These are phyloP conservation scores for Festucalex cinctus DNA, from an alignment of 2,113 vertebrate species.

Conservation along the genomic window DNA sequence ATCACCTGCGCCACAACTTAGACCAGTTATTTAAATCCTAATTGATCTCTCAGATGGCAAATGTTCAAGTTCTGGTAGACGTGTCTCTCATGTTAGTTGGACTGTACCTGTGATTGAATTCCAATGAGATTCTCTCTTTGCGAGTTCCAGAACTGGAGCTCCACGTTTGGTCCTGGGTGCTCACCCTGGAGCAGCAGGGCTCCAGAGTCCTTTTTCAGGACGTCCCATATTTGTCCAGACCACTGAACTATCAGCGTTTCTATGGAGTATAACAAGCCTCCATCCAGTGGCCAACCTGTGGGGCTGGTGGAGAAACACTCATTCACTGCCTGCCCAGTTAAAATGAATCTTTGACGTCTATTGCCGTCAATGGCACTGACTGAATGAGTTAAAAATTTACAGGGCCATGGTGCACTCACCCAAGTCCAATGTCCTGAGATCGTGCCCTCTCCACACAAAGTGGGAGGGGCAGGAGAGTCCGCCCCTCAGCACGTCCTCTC, in stretches of 20 bases:
- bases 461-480: constrained; percentile 58
- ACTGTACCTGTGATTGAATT: constrained; percentile 70
- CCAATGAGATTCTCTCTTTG: constrained; percentile 70
- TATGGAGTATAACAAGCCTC: constrained; percentile 65
- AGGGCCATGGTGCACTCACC: constrained; percentile 23
- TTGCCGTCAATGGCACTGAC: too few relatives aligned
- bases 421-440: constrained; percentile 38
- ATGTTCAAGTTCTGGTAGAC: neutral
- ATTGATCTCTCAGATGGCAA: neutral
- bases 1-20: too few relatives aligned
- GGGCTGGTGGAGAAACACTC: constrained; percentile 47
- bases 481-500: constrained; percentile 60
- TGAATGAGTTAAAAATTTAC: neutral
- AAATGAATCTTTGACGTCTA: too few relatives aligned
- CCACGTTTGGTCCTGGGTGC: constrained; percentile 65
- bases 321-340: too few relatives aligned
- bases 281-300: constrained; percentile 61
- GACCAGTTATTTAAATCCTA: too few relatives aligned
- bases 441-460: constrained; percentile 39
- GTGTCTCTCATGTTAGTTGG: neutral
- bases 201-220: constrained; percentile 71
- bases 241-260: constrained; percentile 73
- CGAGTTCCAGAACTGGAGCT: constrained; percentile 75
- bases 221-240: constrained; percentile 62
- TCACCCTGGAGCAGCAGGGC: constrained; percentile 55